A percentile compares a stretch with the other conserved stretches of the same genome.
phyloP scores from a whole-genome alignment of 2,113 vertebrate species.

The Saguinus midas region DNA sequence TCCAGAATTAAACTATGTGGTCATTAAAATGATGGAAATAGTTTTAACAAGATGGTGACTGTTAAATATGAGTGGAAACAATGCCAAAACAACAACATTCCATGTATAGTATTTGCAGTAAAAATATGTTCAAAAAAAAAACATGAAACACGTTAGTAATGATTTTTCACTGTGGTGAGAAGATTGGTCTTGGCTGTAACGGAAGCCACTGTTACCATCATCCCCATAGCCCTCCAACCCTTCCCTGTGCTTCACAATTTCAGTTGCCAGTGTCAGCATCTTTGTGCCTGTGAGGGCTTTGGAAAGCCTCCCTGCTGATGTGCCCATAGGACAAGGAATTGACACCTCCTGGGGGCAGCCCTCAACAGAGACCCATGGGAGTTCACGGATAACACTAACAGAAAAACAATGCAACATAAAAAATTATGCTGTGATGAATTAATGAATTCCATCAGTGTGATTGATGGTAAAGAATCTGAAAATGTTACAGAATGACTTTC shows the following conservation, averaged over 20 bases:
- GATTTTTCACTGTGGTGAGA: neutral
- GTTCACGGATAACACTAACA: neutral
- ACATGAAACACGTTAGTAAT: neutral
- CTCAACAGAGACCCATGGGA: neutral
- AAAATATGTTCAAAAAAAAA: neutral
- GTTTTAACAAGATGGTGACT: neutral
- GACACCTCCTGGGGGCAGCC: neutral
- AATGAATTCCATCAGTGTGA: neutral
- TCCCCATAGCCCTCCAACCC: accelerated
- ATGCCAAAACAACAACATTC: neutral
- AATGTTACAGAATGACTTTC: neutral
- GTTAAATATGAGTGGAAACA: neutral
- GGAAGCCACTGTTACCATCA: accelerated
- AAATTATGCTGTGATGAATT: neutral
- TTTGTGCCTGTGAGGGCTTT: neutral
- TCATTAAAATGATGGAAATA: neutral
- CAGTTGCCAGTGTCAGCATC: too few relatives aligned
- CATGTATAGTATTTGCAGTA: neutral
- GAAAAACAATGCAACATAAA: neutral
- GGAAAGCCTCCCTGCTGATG: neutral
- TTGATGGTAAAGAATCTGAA: too few relatives aligned
- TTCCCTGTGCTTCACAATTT: neutral
- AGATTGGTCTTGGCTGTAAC: neutral
- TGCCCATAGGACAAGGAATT: neutral
- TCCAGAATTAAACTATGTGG: neutral